phyloP scores from a whole-genome alignment of 1,140 invertebrate genomes.

The Muscidifurax raptorellus region DNA sequence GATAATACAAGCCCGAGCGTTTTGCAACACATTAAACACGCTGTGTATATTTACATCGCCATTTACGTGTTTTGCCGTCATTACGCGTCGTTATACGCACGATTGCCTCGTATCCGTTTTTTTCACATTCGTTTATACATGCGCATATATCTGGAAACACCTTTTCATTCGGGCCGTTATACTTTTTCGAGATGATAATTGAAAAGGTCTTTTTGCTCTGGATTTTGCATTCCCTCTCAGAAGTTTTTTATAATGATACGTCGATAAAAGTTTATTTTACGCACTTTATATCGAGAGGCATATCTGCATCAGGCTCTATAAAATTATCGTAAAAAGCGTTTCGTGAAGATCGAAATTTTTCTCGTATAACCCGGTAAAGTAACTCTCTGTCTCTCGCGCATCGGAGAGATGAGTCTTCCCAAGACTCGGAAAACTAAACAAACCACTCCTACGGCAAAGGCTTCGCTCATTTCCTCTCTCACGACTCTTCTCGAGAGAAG shows the following conservation, averaged over 20 bases:
- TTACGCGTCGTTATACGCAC: constrained; percentile 19
- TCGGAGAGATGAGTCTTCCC: background rate
- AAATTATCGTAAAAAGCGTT: background rate
- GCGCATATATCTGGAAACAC: background rate
- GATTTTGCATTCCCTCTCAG: too few species aligned
- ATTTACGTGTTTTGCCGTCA: constrained; percentile 33
- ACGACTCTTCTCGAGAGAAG: background rate
- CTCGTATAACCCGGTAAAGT: too few species aligned
- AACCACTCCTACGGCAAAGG: too few species aligned
- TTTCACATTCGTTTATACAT: background rate
- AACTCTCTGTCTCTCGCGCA: too few species aligned
- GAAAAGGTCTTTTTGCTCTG: background rate
- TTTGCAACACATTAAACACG: constrained; percentile 39
- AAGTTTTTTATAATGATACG: background rate
- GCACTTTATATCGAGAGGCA: background rate
- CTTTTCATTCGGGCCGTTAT: background rate
- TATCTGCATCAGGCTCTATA: background rate
- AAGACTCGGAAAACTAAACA: too few species aligned
- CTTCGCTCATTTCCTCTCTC: background rate
- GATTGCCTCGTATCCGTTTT: constrained; percentile 5
- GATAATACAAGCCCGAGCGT: constrained; percentile 37
- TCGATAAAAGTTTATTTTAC: constrained; percentile 44
- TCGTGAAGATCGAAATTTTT: too few species aligned
- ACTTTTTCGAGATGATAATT: background rate
- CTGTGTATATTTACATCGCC: constrained; percentile 37